Conservation (phyloP, 2,888 invertebrate genomes). For the Endotricha flammealis region DNA sequence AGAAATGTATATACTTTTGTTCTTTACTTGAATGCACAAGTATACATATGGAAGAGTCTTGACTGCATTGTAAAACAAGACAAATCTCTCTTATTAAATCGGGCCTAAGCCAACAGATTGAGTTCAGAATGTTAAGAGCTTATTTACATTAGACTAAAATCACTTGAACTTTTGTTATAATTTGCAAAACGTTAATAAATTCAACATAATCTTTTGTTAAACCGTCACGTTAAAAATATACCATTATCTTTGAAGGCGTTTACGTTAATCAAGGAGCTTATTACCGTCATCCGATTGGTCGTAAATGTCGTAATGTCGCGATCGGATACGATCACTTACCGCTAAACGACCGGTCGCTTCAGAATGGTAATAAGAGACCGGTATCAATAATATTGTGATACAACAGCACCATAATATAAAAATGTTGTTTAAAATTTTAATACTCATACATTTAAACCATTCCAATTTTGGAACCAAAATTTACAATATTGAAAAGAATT, state of each 20-base stretch:
- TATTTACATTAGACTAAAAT: conserved; percentile 50
- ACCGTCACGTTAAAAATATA: too few species aligned
- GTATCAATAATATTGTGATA: conserved; percentile 6
- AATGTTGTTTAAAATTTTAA: conserved; percentile 55
- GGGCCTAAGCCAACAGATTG: background rate
- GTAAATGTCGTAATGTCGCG: too few species aligned
- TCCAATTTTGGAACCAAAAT: conserved; percentile 44
- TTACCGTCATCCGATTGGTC: conserved; percentile 1
- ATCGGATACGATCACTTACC: too few species aligned
- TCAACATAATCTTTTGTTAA: too few species aligned
- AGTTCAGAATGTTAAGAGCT: background rate
- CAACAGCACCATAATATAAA: conserved; percentile 26
- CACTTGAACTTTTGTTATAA: conserved; percentile 19
- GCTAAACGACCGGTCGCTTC: too few species aligned
- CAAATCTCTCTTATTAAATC: too few species aligned
- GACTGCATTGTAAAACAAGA: too few species aligned
- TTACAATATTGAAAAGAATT: conserved; percentile 20
- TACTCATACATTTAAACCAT: conserved; percentile 63
- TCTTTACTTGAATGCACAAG: too few species aligned
- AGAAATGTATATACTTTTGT: too few species aligned
- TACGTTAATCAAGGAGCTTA: background rate
- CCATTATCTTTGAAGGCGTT: conserved; percentile 4
- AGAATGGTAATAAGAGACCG: too few species aligned
- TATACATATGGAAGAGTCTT: too few species aligned
- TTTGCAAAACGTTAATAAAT: conserved; percentile 1